phyloP scores from a whole-genome alignment of 2,113 vertebrate genomes.

The Gymnogyps californianus region DNA sequence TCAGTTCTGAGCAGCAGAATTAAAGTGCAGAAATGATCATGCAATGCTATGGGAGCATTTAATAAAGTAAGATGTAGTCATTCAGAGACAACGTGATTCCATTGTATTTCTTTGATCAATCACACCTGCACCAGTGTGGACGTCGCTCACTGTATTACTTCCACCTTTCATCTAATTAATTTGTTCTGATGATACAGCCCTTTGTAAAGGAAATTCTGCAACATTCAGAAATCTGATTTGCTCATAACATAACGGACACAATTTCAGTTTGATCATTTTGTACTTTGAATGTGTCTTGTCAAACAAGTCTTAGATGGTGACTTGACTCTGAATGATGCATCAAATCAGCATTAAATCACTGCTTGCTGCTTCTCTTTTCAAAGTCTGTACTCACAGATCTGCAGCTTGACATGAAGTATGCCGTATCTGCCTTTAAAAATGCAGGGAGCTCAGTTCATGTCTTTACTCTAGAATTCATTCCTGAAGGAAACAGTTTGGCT shows the following conservation, averaged over 20 bases:
- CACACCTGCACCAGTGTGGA: background rate
- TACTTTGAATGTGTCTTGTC: slow-evolving; percentile 28
- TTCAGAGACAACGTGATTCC: background rate
- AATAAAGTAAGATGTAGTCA: background rate
- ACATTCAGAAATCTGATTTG: background rate
- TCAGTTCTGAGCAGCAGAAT: background rate
- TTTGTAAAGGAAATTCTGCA: background rate
- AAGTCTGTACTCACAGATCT: background rate
- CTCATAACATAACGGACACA: slow-evolving; percentile 8
- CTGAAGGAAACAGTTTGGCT: background rate
- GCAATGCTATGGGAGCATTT: background rate
- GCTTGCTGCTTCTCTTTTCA: background rate
- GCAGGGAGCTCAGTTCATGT: background rate
- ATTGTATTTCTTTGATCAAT: background rate
- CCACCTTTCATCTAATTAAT: slow-evolving; percentile 4
- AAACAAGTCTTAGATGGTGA: background rate
- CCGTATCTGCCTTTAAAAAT: background rate
- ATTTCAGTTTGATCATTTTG: slow-evolving; percentile 34
- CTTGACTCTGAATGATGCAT: slow-evolving; percentile 6
- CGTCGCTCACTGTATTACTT: background rate
- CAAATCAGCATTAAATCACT: slow-evolving; percentile 41
- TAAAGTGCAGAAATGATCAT: background rate
- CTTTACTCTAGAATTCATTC: background rate
- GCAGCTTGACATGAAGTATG: background rate
- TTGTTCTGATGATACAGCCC: background rate